Evolutionary conservation across 1,140 invertebrate species (phyloP), one percentile per base, ranked within the genome.

Genomic region (Paramacrobiotus metropolitanus): DNA sequence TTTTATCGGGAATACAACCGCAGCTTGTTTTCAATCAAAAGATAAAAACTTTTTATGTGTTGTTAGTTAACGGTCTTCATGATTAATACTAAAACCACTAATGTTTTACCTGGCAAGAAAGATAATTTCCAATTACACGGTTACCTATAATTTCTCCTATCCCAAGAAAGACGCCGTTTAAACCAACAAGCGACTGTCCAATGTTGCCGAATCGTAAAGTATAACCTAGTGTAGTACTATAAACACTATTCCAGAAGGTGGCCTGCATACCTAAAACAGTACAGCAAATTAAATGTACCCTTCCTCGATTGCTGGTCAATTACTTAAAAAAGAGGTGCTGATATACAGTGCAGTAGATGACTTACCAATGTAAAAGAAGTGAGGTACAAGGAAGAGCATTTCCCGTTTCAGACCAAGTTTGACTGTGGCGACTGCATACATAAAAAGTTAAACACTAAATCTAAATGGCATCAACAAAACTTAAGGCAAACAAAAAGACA

Each of bases 111-210:
- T n/a, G n/a, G n/a, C n/a, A n/a, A n/a, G n/a, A n/a, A n/a, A n/a
- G n/a, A n/a, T n/a, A n/a, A n/a, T n/a, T n/a, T n/a, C n/a, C n/a
- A n/a, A n/a, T n/a, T n/a, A n/a, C n/a, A n/a, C n/a, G n/a, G 15
- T 74, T 71, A 85, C 84, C 89, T 34, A 86, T 68, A 9, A 96
- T 89, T 78, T 96, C 90, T 64, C 91, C 91, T 61, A 84, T 71
- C 30, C 91, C 91, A 66, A 96, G 86, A 64, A 88, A 84, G 60
- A 96, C 89, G 1, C 91, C 93, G 24, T 85, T 87, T 3, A 95
- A 75, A 1, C 90, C 90, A 29, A 95, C 82, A 0, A 91, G 76
- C 62, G 83, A 81, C 67, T 91, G 15, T 20, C 48, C 15, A 4
- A 55, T 15, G 24, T 20, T 55, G 15, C 48, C 48, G 48, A 55